Base-by-base conservation (phyloP, 2,888 invertebrate genomes). In the Euplexia lucipara region DNA sequence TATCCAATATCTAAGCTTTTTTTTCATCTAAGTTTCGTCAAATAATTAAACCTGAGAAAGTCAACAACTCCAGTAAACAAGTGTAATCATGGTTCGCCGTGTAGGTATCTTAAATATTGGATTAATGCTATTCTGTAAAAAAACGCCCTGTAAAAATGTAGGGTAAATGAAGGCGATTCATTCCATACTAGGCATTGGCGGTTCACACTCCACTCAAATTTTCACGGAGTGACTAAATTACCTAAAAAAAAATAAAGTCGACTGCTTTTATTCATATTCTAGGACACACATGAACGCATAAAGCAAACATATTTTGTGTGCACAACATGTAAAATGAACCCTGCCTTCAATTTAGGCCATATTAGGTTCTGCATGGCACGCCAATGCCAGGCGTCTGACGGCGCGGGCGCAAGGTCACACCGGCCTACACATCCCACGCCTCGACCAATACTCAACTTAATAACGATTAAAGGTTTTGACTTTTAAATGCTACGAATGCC, bases 381-480 rank as follows among this genome's bases (percentile, higher is more conserved):
- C 87, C 91, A 92, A 90, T 89, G 90, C 88, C 87, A 86, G 69
- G 60, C 74, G 58, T 51, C 72, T 65, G 60, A 39, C 39, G 44
- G 51, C 44, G 73, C 84, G 82, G 86, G 86, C 83, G 86, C 91
- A 91, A 92, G 92, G 92, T 88, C 90, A 83, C 73, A 75, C 41
- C 85, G 86, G 83, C 92, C 92, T 82, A 92, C 92, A 85, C 91
- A 83, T 81, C 86, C 85, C 80, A 87, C 85, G 77, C 82, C 59
- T 59, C 58, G 60, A 64, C 48, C 70, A 54, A 75, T 69, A 73
- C 22, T 63, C 7, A n/a, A 44, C 10, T 44, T 47, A 45, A 47
- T 53, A 59, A 65, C 48, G 35, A 70, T 63, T 44, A 54, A 54
- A 74, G 47, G 45, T 56, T 59, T 45, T 49, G 57, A 70, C 42